A percentile compares a stretch with the other conserved stretches of the same genome.
Evolutionary conservation across 2,113 vertebrate species (phyloP).

Genomic region (Microtus montanus): DNA sequence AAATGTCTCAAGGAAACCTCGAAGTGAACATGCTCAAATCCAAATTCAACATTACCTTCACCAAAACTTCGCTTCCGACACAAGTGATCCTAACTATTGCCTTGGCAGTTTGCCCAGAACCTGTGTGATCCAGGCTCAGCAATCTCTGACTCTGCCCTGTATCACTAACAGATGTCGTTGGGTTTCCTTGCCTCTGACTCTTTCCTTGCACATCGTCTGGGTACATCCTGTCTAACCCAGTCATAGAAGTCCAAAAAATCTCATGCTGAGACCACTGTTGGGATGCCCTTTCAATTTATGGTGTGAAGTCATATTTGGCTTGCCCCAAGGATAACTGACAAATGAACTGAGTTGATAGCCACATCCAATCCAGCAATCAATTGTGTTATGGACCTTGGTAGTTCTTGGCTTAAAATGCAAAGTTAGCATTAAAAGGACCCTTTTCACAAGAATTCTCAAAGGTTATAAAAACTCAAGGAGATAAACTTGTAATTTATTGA

Average conservation of each 20-base stretch:
- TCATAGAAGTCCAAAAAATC: neutral
- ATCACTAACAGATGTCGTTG: neutral
- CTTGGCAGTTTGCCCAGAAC: neutral
- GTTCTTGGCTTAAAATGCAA: constrained; percentile 59
- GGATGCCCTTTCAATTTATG: constrained; percentile 26
- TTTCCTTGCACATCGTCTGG: neutral
- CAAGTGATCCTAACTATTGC: neutral
- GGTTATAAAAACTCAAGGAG: constrained; percentile 21
- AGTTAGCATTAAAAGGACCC: constrained; percentile 41
- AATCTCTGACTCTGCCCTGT: neutral
- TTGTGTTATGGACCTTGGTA: constrained; percentile 15
- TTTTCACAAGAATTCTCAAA: constrained; percentile 34
- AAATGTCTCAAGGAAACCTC: neutral
- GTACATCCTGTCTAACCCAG: neutral
- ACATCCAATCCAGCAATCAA: constrained; percentile 13
- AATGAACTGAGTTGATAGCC: constrained; percentile 30
- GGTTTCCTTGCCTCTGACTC: neutral
- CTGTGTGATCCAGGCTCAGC: neutral
- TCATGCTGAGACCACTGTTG: neutral
- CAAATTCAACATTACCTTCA: neutral
- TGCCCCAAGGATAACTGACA: neutral
- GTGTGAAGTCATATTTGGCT: constrained; percentile 48
- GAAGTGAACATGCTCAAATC: neutral
- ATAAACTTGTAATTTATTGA: constrained; percentile 31
- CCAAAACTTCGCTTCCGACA: neutral